Evolutionary conservation across 2,888 invertebrate genomes (phyloP).

Genomic region (Lampropteryx suffumata): DNA sequence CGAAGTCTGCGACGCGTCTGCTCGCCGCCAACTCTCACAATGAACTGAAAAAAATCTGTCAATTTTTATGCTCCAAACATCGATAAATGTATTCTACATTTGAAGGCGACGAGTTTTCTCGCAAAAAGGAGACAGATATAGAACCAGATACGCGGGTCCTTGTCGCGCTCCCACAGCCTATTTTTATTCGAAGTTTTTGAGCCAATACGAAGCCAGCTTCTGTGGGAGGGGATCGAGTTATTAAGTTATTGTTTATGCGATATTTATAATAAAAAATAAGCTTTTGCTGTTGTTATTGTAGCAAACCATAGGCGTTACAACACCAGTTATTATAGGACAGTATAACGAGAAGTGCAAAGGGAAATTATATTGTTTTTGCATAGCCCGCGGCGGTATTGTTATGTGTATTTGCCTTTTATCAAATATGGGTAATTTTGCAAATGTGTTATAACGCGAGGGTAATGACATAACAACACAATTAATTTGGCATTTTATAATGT

Average conservation of each 20-base stretch:
- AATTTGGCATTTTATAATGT: neutral
- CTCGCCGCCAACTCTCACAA: constrained; percentile 59
- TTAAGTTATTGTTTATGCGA: constrained; percentile 81
- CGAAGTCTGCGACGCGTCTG: constrained; percentile 50
- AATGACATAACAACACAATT: constrained; percentile 6
- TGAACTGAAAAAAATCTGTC: constrained; percentile 83
- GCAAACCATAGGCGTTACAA: constrained; percentile 53
- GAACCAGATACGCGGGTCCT: constrained; percentile 56
- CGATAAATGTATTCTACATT: constrained; percentile 80
- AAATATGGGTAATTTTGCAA: constrained; percentile 27
- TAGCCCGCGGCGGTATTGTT: constrained; percentile 56
- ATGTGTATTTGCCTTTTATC: constrained; percentile 57
- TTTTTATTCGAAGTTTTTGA: constrained; percentile 68
- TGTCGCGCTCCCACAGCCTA: constrained; percentile 74
- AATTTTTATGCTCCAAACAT: constrained; percentile 82
- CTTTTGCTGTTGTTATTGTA: constrained; percentile 59
- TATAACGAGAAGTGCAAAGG: constrained; percentile 58
- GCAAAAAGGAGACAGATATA: constrained; percentile 50
- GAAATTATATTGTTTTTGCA: constrained; percentile 69
- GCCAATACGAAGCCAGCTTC: constrained; percentile 72
- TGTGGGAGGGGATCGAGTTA: constrained; percentile 76
- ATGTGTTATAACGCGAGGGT: constrained; percentile 10
- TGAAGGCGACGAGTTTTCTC: constrained; percentile 75
- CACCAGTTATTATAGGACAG: constrained; percentile 59
- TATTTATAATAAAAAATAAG: constrained; percentile 79